These are phyloP conservation scores for Trichonephila clavipes DNA, from an alignment of 1,140 invertebrate species.

Conservation along the genomic window DNA sequence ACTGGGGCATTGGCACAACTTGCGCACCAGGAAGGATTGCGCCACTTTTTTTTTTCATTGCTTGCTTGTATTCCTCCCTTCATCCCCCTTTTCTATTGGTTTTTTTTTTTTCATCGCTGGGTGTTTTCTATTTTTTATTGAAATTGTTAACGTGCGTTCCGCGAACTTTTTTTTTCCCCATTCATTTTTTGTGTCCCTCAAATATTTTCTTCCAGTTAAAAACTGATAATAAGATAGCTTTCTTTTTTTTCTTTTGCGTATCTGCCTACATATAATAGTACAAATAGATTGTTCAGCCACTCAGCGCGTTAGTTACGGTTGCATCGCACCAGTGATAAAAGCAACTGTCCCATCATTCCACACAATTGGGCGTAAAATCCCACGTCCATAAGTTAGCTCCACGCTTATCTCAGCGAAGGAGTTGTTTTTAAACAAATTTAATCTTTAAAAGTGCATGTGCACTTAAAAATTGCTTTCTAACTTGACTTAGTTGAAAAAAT, in stretches of 20 bases:
- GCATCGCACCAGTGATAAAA: neutral
- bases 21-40: constrained; percentile 70
- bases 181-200: neutral
- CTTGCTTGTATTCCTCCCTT: neutral
- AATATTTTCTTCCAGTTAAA: neutral
- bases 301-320: neutral
- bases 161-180: neutral
- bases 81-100: neutral
- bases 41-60: constrained; percentile 5
- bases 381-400: neutral
- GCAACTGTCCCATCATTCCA: neutral
- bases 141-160: constrained; percentile 12
- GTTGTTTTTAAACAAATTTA: too few species aligned
- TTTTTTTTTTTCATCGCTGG: constrained; percentile 59
- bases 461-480: too few species aligned
- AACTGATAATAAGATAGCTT: constrained; percentile 16
- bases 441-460: too few species aligned
- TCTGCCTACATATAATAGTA: neutral
- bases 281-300: neutral
- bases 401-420: neutral
- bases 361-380: neutral
- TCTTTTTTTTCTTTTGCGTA: neutral
- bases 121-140: constrained; percentile 19
- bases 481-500: too few species aligned
- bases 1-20: constrained; percentile 70